These are phyloP conservation scores for Ichneumoninae sp. DNA, from an alignment of 2,888 invertebrate genomes.

Conservation along the genomic window DNA sequence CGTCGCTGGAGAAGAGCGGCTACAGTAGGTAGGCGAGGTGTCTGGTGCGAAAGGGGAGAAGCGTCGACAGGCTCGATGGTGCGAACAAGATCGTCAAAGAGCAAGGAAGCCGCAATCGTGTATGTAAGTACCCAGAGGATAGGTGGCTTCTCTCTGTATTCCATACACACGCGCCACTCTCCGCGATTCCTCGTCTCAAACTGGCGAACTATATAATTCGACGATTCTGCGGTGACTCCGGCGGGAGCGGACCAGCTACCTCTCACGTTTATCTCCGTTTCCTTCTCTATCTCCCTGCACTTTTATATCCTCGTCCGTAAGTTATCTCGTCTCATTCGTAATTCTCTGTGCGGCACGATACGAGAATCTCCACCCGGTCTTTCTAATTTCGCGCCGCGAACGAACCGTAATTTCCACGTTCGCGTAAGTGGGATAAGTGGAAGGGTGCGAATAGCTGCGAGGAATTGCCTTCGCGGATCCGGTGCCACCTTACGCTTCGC, in stretches of 20 bases:
- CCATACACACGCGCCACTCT: not conserved
- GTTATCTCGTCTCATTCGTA: conserved; percentile 48
- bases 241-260: conserved; percentile 33
- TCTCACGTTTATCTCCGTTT: conserved; percentile 24
- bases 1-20: not conserved
- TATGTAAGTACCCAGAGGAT: not conserved
- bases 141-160: conserved; percentile 38
- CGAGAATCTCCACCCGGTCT: conserved; percentile 50
- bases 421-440: conserved; percentile 56
- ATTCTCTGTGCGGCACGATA: conserved; percentile 40
- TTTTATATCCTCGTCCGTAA: not conserved
- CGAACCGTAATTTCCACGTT: conserved; percentile 61
- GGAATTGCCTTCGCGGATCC: conserved; percentile 34
- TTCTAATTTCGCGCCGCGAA: conserved; percentile 58
- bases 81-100: conserved; percentile 81
- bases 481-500: not conserved
- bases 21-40: conserved; percentile 20
- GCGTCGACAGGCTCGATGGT: conserved; percentile 74
- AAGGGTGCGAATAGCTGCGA: conserved; percentile 30
- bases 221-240: conserved; percentile 42
- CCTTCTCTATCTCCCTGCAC: not conserved
- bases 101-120: conserved; percentile 41
- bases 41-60: conserved; percentile 59
- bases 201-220: conserved; percentile 62
- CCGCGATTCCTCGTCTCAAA: conserved; percentile 31